Evolutionary conservation across 2,888 invertebrate genomes (phyloP), one percentile per base, ranked within the genome.

Genomic region (Lithosia quadra): DNA sequence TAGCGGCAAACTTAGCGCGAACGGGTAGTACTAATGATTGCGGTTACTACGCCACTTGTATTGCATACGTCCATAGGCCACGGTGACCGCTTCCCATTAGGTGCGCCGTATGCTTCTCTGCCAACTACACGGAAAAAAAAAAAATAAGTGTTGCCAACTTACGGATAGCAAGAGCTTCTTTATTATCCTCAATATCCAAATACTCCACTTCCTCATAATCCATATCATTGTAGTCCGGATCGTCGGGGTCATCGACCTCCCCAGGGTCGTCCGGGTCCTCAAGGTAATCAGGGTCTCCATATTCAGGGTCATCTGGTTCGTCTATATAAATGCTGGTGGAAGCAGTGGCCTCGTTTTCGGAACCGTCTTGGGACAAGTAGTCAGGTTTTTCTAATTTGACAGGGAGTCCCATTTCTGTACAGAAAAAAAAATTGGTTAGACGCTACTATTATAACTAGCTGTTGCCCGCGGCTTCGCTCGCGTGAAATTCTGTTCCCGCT

Each of bases 181-280:
- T 58, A 4, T 15, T 24, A 2, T 62, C 73, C 0, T 84, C 83
- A 0, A 86, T 82, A 0, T 89, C 90, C 58, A 87, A 82, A 77
- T 80, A 86, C 65, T 85, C 88, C 7, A 83, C 75, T n/a, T 83
- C 83, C n/a, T 80, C 78, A 68, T 74, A 90, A 24, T 72, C 77
- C 4, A 73, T 73, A 3, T 68, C 58, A 24, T 73, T 72, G 22
- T 55, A 21, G n/a, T 53, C n/a, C 28, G 61, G 62, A 7, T 68
- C 70, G 21, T 33, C 57, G 0, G 24, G 22, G 11, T 69, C 67
- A 33, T 60, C 21, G 0, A 28, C 67, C 43, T 63, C 58, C 8
- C 34, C 65, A 22, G 34, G 49, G 18, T 36, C 36, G 2, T 68
- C 60, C 1, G 60, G 59, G 7, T 49, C n/a, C 18, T 49, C 49